These are phyloP conservation scores for Temnopleurus reevesii DNA, from an alignment of 53 echinoderm and acorn worm genomes.

Conservation along the genomic window DNA sequence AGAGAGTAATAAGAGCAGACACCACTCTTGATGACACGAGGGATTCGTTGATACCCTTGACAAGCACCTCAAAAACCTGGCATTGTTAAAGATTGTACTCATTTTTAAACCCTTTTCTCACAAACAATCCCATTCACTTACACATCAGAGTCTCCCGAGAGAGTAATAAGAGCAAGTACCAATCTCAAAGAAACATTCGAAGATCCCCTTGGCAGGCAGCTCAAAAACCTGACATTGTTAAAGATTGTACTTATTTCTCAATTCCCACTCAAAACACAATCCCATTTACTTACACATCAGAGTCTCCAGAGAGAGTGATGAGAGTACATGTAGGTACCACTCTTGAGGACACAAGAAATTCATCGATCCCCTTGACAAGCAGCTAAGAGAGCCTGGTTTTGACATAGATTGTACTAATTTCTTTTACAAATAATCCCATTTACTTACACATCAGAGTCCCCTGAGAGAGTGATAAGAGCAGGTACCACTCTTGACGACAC, in stretches of 20 bases:
- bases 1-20: not conserved
- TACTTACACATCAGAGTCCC: constrained; percentile 84
- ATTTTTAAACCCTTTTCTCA: not conserved
- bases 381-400: constrained; percentile 64
- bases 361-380: constrained; percentile 73
- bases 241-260: not conserved
- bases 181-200: not conserved
- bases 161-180: not conserved
- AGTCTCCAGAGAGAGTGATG: constrained; percentile 82
- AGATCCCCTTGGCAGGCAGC: not conserved
- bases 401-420: not conserved
- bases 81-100: not conserved
- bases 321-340: constrained; percentile 90
- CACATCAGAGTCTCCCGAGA: not conserved
- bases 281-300: constrained; percentile 63
- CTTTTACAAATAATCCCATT: not conserved
- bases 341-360: constrained; percentile 76
- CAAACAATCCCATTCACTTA: not conserved
- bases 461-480: constrained; percentile 93
- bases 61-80: not conserved
- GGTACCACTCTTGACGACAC: constrained; percentile 93
- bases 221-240: no score
- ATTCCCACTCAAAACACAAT: not conserved
- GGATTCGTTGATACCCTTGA: not conserved
- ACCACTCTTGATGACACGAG: not conserved